phyloP scores from a whole-genome alignment of 2,113 vertebrate species.

The Hemiscyllium ocellatum region DNA sequence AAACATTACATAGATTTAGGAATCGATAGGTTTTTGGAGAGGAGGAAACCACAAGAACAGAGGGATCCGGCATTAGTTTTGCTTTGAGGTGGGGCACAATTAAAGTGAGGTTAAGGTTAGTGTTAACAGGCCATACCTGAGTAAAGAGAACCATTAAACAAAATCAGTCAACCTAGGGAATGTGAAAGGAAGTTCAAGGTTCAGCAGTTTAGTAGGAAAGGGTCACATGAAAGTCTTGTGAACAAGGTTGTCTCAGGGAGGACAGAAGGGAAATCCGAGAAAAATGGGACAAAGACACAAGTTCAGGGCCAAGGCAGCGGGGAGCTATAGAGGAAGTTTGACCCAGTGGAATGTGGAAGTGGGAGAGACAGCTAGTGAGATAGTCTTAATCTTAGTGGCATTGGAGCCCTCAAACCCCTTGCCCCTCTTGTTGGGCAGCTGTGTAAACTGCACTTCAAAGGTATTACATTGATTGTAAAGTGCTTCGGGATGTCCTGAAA shows the following conservation, averaged over 20 bases:
- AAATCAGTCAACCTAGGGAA: background rate
- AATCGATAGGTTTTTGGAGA: background rate
- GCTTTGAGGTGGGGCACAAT: background rate
- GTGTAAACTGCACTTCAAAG: background rate
- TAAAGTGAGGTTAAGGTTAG: background rate
- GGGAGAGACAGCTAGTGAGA: background rate
- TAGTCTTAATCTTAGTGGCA: too few relatives aligned
- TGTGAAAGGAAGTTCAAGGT: background rate
- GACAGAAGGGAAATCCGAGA: background rate
- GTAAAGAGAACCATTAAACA: background rate
- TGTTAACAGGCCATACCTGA: background rate
- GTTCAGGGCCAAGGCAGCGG: background rate
- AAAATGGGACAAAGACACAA: background rate
- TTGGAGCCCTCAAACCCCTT: too few relatives aligned
- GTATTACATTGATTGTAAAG: background rate
- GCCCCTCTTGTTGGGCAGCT: background rate
- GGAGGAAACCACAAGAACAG: background rate
- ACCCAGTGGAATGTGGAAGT: background rate
- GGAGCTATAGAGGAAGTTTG: background rate
- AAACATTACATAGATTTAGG: background rate
- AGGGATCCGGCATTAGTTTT: background rate
- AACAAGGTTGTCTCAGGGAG: background rate
- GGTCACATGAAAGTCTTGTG: background rate
- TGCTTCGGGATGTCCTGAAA: background rate
- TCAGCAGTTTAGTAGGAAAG: background rate